Percentiles rank a stretch among this genome's conserved stretches.
Conservation (phyloP, 2,113 vertebrate species). For the Ammodytes dubius region DNA sequence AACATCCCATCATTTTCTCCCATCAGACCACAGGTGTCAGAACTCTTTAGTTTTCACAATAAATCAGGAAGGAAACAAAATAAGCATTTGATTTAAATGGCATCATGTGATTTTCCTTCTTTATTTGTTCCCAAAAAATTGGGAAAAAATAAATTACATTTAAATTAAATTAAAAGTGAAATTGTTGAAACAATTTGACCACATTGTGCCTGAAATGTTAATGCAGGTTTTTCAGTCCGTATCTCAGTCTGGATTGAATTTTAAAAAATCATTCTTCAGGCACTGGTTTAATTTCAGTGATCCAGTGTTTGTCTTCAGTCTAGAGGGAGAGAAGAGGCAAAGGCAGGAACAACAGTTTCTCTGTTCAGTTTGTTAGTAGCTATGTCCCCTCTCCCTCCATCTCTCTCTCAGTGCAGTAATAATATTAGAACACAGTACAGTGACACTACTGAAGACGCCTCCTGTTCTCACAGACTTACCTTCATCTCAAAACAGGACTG, state of each 20-base stretch:
- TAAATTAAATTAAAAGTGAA: conserved; percentile 85
- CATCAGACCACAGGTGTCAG: conserved; percentile 54
- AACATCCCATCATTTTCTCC: conserved; percentile 29
- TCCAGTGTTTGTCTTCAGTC: conserved; percentile 67
- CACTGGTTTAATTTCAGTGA: conserved; percentile 64
- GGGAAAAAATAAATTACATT: conserved; percentile 82
- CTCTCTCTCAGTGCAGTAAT: conserved; percentile 71
- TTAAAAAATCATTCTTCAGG: conserved; percentile 74
- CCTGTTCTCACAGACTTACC: conserved; percentile 65
- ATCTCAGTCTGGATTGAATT: conserved; percentile 63
- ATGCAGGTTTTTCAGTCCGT: conserved; percentile 68
- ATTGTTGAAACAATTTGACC: conserved; percentile 73
- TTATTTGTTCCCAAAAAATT: conserved; percentile 77
- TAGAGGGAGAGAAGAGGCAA: conserved; percentile 56
- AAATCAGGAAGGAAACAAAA: conserved; percentile 47
- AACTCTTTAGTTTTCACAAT: conserved; percentile 57
- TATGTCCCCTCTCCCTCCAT: conserved; percentile 54
- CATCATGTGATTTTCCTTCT: conserved; percentile 73
- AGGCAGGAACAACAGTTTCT: conserved; percentile 67
- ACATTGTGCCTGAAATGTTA: conserved; percentile 78
- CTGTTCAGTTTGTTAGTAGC: conserved; percentile 82
- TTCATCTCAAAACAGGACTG: conserved; percentile 67
- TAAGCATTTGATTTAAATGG: conserved; percentile 78
- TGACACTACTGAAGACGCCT: conserved; percentile 62
- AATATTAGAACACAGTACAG: conserved; percentile 54